phyloP scores from a whole-genome alignment of 2,797 vertebrate genomes.

The Chaetodon trifasciatus region DNA sequence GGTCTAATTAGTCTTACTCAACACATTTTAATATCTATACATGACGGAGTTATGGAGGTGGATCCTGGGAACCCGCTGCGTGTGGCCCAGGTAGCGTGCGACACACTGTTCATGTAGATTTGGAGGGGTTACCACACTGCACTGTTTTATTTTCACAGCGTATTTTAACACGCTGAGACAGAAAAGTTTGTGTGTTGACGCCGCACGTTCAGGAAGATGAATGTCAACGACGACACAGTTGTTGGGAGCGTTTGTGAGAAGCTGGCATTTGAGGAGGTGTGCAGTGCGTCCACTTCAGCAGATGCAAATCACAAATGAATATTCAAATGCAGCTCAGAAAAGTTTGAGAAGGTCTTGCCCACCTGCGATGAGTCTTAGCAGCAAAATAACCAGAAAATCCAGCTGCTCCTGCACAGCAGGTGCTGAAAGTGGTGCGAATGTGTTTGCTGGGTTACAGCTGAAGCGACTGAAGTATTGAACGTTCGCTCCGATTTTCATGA shows the following conservation, averaged over 20 bases:
- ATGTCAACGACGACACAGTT: neutral
- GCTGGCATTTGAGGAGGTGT: neutral
- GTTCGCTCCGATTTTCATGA: neutral
- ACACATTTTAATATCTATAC: neutral
- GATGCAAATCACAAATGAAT: slow-evolving; percentile 16
- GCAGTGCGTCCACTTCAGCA: neutral
- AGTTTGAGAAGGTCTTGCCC: neutral
- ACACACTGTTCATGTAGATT: too few species aligned
- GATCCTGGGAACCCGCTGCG: neutral
- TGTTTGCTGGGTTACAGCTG: neutral
- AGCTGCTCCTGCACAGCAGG: neutral
- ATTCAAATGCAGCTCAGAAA: neutral
- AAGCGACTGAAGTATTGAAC: neutral
- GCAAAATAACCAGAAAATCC: neutral
- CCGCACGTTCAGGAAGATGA: neutral
- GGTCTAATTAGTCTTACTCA: too few species aligned
- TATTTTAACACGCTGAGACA: too few species aligned
- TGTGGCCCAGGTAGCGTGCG: neutral
- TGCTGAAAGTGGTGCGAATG: neutral
- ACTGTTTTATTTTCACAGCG: too few species aligned
- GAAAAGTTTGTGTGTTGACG: too few species aligned
- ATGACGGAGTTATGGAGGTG: neutral
- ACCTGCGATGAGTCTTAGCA: neutral
- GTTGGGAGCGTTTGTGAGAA: neutral
- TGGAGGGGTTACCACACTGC: too few species aligned